Conservation (phyloP, 2,113 vertebrate species). For the Xiphophorus hellerii region DNA sequence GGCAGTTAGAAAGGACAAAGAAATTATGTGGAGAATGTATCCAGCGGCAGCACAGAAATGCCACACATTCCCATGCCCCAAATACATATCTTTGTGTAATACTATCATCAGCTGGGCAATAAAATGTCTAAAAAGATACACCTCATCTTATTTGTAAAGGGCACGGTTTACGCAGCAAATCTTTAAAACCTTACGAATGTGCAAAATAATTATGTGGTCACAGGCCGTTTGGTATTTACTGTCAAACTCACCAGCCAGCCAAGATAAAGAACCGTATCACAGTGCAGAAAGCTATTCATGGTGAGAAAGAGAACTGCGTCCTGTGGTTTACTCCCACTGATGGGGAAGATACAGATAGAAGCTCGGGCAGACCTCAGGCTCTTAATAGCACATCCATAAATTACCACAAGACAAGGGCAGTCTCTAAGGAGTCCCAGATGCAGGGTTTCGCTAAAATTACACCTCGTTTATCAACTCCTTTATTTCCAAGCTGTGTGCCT, state of each 20-base stretch:
- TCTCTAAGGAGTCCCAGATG: constrained; percentile 65
- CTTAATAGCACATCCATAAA: constrained; percentile 68
- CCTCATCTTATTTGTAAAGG: constrained; percentile 24
- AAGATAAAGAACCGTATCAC: constrained; percentile 21
- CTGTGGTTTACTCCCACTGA: constrained; percentile 36
- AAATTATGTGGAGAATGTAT: constrained; percentile 29
- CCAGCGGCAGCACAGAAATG: constrained; percentile 28
- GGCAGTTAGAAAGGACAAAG: constrained; percentile 32
- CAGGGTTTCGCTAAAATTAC: constrained; percentile 67
- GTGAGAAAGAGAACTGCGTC: constrained; percentile 42
- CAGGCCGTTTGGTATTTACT: constrained; percentile 5
- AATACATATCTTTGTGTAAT: constrained; percentile 40
- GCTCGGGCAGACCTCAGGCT: constrained; percentile 58
- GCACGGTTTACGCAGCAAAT: constrained; percentile 10
- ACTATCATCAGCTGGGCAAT: constrained; percentile 15
- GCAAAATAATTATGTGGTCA: constrained; percentile 6
- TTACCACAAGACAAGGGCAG: constrained; percentile 68
- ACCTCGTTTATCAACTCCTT: constrained; percentile 73
- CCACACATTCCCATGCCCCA: constrained; percentile 18
- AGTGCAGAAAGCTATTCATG: constrained; percentile 26
- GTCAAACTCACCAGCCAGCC: constrained; percentile 3
- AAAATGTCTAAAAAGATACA: neutral
- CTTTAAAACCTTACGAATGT: constrained; percentile 10
- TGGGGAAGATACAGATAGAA: constrained; percentile 51
- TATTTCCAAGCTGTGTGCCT: constrained; percentile 58